Conservation (phyloP, 2,888 invertebrate genomes). For the Psococerastis gibbosa region DNA sequence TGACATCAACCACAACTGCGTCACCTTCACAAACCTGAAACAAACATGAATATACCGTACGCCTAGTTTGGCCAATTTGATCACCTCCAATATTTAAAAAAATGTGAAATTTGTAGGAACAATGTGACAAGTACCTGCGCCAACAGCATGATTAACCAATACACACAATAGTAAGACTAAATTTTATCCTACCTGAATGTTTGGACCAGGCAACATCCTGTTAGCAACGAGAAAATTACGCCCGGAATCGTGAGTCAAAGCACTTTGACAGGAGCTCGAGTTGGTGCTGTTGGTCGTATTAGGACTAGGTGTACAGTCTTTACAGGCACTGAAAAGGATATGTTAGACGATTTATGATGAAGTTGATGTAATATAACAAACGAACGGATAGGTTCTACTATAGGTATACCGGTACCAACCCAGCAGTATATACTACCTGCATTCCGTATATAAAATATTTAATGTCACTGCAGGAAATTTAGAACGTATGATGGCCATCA, state of each 20-base stretch:
- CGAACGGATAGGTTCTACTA: too few species aligned
- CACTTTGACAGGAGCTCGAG: conserved; percentile 79
- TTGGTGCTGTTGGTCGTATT: conserved; percentile 78
- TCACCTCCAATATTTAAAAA: not conserved
- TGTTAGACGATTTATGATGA: too few species aligned
- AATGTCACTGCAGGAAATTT: too few species aligned
- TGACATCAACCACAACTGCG: conserved; percentile 75
- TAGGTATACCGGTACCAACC: too few species aligned
- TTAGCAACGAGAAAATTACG: conserved; percentile 77
- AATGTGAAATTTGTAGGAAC: too few species aligned
- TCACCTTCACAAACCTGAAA: conserved; percentile 69
- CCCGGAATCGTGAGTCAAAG: conserved; percentile 78
- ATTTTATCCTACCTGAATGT: conserved; percentile 54
- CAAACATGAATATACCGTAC: not conserved
- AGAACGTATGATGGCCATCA: too few species aligned
- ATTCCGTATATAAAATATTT: too few species aligned
- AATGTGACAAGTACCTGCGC: too few species aligned
- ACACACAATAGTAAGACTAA: too few species aligned
- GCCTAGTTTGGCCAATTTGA: not conserved
- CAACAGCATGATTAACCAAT: too few species aligned
- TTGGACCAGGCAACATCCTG: conserved; percentile 82
- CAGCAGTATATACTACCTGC: too few species aligned
- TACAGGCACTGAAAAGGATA: conserved; percentile 49
- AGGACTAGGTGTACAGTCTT: conserved; percentile 76
- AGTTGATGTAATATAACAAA: too few species aligned